A percentile compares a stretch with the other conserved stretches of the same genome.
Evolutionary conservation across 2,888 invertebrate species (phyloP).

Genomic region (Drosophila mayaguana): DNA sequence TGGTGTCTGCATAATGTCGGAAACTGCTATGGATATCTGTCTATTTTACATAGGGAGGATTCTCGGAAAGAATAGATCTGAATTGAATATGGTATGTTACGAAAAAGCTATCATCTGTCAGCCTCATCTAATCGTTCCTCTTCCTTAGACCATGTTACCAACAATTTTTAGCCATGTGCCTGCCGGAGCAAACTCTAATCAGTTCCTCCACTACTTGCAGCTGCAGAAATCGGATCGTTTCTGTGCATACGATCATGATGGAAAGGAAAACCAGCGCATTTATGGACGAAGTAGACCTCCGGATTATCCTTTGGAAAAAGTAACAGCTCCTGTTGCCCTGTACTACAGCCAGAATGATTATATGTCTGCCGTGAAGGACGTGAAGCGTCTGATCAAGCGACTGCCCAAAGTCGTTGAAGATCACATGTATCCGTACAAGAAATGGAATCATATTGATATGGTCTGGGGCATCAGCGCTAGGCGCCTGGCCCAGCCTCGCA

Average conservation of each 20-base stretch:
- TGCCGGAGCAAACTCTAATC: slow-evolving; percentile 86
- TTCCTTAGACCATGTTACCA: slow-evolving; percentile 86
- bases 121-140: no score
- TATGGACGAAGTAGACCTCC: slow-evolving; percentile 86
- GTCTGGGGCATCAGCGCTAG: slow-evolving; percentile 63
- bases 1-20: slow-evolving; percentile 52
- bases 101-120: neutral
- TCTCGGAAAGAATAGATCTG: slow-evolving; percentile 84
- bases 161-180: slow-evolving; percentile 88
- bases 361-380: slow-evolving; percentile 85
- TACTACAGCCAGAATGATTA: slow-evolving; percentile 86
- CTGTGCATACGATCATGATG: slow-evolving; percentile 86
- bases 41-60: slow-evolving; percentile 85
- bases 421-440: slow-evolving; percentile 58
- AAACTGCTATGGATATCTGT: slow-evolving; percentile 52
- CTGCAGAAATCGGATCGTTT: slow-evolving; percentile 77
- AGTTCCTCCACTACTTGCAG: slow-evolving; percentile 87
- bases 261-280: slow-evolving; percentile 82
- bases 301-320: slow-evolving; percentile 85
- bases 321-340: slow-evolving; percentile 86
- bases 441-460: slow-evolving; percentile 79
- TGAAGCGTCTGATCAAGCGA: slow-evolving; percentile 56
- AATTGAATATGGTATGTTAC: slow-evolving; percentile 82
- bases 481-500: slow-evolving; percentile 56
- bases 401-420: slow-evolving; percentile 74